A percentile compares a stretch with the other conserved stretches of the same genome.
These are phyloP conservation scores for Ormyrus rosae DNA, from an alignment of 2,888 invertebrate species.

Conservation along the genomic window DNA sequence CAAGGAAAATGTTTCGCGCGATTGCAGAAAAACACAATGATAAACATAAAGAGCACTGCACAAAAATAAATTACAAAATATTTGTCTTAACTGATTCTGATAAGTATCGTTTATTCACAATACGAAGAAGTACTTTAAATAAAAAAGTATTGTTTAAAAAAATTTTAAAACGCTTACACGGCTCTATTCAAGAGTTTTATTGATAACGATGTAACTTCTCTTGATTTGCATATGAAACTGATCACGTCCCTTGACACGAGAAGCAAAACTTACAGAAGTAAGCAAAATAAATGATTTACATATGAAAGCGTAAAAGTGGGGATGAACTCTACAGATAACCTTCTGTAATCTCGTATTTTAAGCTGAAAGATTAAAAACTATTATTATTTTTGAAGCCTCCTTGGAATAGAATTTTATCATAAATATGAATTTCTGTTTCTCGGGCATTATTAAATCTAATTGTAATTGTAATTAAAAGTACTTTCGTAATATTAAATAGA, in stretches of 20 bases:
- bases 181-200: not conserved
- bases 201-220: not conserved
- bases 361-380: not conserved
- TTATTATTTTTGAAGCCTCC: not conserved
- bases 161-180: not conserved
- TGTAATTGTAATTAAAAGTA: not conserved
- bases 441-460: not conserved
- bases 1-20: too few relatives aligned
- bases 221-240: not conserved
- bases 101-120: not conserved
- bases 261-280: not conserved
- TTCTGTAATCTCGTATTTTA: conserved; percentile 6
- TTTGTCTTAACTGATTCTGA: not conserved
- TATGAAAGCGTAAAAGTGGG: conserved; percentile 6
- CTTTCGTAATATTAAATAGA: too few relatives aligned
- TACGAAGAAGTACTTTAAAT: not conserved
- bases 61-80: not conserved
- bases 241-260: not conserved
- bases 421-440: conserved; percentile 5
- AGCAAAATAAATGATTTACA: not conserved
- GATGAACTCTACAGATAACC: conserved; percentile 36
- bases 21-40: too few relatives aligned
- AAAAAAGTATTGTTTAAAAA: not conserved
- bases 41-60: too few relatives aligned
- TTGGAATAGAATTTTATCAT: not conserved